Conservation (phyloP, 2,113 vertebrate genomes). For the Narcine bancroftii region DNA sequence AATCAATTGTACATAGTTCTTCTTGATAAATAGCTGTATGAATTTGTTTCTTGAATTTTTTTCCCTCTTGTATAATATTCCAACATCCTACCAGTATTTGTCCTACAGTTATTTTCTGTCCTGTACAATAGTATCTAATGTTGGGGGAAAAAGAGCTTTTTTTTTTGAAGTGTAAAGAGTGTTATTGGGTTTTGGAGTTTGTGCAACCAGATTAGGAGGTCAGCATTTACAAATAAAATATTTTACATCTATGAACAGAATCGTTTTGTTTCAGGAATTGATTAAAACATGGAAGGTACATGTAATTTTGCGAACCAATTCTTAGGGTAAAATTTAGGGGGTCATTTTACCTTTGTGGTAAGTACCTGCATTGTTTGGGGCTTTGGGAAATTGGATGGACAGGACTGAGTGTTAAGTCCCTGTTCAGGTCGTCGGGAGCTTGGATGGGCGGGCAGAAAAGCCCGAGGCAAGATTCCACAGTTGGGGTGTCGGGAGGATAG, state of each 20-base stretch:
- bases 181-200: conserved; percentile 93
- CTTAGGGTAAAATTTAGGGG: too few species aligned
- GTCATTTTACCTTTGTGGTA: too few species aligned
- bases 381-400: too few species aligned
- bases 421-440: too few species aligned
- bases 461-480: too few species aligned
- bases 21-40: conserved; percentile 98
- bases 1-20: conserved; percentile 99
- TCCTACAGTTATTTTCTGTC: conserved; percentile 72
- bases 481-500: too few species aligned
- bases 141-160: conserved; percentile 71
- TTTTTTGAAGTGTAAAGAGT: conserved; percentile 83
- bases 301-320: too few species aligned
- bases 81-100: conserved; percentile 95
- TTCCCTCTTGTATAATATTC: conserved; percentile 97
- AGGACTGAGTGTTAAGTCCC: too few species aligned
- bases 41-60: conserved; percentile 95
- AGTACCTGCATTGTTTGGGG: too few species aligned
- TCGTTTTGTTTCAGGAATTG: not conserved
- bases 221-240: conserved; percentile 99
- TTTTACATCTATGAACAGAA: conserved; percentile 77
- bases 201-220: conserved; percentile 95
- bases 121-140: conserved; percentile 86
- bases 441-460: too few species aligned
- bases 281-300: not conserved